Evolutionary conservation across 2,113 vertebrate genomes (phyloP), one percentile per base, ranked within the genome.

Genomic region (Ophthalmotilapia sp.): DNA sequence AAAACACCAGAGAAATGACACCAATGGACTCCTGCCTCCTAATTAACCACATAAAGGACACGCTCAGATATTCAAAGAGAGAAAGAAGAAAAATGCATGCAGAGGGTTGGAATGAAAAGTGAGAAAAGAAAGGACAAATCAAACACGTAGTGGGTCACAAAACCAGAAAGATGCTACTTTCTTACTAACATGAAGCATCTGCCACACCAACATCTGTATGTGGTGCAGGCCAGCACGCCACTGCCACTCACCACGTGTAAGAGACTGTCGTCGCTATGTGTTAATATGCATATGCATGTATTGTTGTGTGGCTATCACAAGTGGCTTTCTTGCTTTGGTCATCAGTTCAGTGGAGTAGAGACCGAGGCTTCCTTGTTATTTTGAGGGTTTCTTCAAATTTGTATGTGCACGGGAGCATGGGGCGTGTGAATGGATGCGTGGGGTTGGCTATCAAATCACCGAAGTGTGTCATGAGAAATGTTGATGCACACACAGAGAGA

Each of bases 1-100:
- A 93, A 94, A 96, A 94, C 90, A 94, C 91, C 77, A 93, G 65
- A 83, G 89, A 90, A 80, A 83, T 91, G 93, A 93, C 94, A 94
- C 87, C 87, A 8, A 95, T 95, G 90, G 92, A 96, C 93, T 95
- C 80, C 93, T 92, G 90, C 90, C 79, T 92, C 86, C 90, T 95
- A 93, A 95, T 96, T 92, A 95, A 94, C 92, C 86, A 83, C 88
- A 90, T 84, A 68, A 88, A 80, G 60, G 88, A 83, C 86, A 54
- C 81, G 58, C 58, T 36, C 8, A 2, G 26, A 85, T 83, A 87
- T 31, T 33, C 53, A 91, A 55, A 68, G 58, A 81, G 6, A 49
- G 33, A 54, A 21, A 86, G n/a, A 77, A 54, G 38, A 83, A 73
- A 79, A 75, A 85, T 83, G 54, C 42, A 62, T 13, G 33, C 33